Evolutionary conservation across 2,797 vertebrate genomes (phyloP), one percentile per base, ranked within the genome.

Genomic region (Liparis tanakae): DNA sequence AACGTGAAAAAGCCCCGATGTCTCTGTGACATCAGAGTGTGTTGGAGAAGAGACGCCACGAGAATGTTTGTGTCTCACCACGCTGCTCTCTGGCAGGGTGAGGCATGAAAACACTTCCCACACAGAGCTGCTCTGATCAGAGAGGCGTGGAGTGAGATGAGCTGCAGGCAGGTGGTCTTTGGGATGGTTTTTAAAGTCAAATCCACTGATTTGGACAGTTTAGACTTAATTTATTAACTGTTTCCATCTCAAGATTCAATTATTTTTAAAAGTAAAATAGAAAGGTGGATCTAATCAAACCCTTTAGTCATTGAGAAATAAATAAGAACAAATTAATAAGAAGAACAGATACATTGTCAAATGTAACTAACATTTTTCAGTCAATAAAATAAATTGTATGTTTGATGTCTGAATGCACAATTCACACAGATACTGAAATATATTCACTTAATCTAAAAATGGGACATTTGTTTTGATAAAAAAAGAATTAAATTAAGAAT

Each of bases 1-100:
- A 76, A 77, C 0, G 85, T 74, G 82, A 85, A 85, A 76, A 50
- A 79, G 70, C 72, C 18, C 67, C 50, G 73, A 80, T 72, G 85
- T 81, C 41, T 82, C 70, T 66, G 9, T 79, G 56, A 85, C 25
- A 30, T 30, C 25, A 30, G 25, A 30, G 83, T 63, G 70, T 59
- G 44, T 46, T 18, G 74, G 4, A 39, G 67, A 48, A 74, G 74
- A 82, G 90, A 89, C 85, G 89, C 86, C 87, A 82, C 88, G 91
- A 81, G 80, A 88, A 80, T 86, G 81, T 76, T 37, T 76, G 78
- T 12, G 66, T 74, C 65, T 84, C 85, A 69, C 82, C 84, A 75
- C 74, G 51, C 76, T 69, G 60, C 7, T 60, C 70, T 85, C 14
- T 82, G 78, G 69, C 80, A 25, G 5, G 65, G 78, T 80, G 68